phyloP scores from a whole-genome alignment of 2,888 invertebrate genomes.

The Ametastegia equiseti region DNA sequence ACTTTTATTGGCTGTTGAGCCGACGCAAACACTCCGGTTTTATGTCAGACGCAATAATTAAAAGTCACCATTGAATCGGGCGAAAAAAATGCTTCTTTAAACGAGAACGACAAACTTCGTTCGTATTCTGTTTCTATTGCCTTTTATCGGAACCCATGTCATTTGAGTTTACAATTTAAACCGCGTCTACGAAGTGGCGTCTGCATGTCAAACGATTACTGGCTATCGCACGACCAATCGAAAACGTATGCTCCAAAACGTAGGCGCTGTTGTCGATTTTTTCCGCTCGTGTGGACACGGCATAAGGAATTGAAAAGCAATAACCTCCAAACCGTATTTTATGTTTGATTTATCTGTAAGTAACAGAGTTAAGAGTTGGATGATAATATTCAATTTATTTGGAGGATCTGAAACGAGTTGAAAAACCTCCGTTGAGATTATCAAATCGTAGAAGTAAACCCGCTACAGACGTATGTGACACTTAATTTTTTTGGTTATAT shows the following conservation, averaged over 20 bases:
- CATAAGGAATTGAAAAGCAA: background rate
- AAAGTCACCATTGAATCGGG: background rate
- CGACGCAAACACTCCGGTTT: background rate
- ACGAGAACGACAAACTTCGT: constrained; percentile 8
- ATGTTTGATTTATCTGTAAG: background rate
- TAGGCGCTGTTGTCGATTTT: background rate
- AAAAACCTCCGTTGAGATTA: background rate
- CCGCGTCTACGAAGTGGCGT: constrained; percentile 28
- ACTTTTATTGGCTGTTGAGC: background rate
- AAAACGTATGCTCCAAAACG: background rate
- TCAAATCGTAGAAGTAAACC: background rate
- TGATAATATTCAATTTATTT: background rate
- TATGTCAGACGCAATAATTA: background rate
- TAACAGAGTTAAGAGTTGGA: background rate
- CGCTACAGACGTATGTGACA: background rate
- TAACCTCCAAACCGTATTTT: background rate
- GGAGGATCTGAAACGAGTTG: background rate
- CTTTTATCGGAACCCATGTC: background rate
- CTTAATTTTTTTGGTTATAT: background rate
- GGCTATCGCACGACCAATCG: constrained; percentile 20
- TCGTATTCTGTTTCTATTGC: background rate
- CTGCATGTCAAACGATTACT: constrained; percentile 39
- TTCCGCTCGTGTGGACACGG: constrained; percentile 15
- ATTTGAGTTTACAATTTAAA: background rate
- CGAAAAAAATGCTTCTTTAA: background rate